phyloP scores from a whole-genome alignment of 1,140 invertebrate species.

The Leguminivora glycinivorella region DNA sequence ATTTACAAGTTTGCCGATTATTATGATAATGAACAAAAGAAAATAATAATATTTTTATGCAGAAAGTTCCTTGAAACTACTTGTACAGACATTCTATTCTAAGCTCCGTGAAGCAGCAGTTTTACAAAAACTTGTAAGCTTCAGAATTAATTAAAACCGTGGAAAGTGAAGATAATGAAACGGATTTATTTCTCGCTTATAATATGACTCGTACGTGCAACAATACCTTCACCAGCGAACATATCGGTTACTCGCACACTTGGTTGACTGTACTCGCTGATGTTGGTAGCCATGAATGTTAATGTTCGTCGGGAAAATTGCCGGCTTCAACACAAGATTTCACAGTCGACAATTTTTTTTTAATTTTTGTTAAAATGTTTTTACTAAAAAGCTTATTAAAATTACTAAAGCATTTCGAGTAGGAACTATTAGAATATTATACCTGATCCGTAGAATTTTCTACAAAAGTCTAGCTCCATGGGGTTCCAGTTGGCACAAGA shows the following conservation, averaged over 20 bases:
- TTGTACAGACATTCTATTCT: not conserved
- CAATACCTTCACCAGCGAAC: not conserved
- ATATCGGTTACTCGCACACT: not conserved
- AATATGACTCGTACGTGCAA: not conserved
- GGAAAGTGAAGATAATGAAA: not conserved
- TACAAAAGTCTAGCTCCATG: too few relatives aligned
- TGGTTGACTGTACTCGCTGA: constrained; percentile 12
- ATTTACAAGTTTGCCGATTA: too few relatives aligned
- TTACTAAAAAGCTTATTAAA: not conserved
- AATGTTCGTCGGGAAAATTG: constrained; percentile 22
- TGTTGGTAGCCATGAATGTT: constrained; percentile 28
- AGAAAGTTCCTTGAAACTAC: too few relatives aligned
- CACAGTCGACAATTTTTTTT: not conserved
- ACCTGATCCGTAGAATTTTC: too few relatives aligned
- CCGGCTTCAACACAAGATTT: constrained; percentile 3
- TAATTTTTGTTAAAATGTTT: not conserved
- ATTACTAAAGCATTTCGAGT: too few relatives aligned
- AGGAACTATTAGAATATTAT: too few relatives aligned
- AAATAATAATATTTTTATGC: too few relatives aligned
- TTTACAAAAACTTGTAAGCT: not conserved
- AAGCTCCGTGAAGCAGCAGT: not conserved
- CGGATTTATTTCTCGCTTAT: not conserved
- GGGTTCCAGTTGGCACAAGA: too few relatives aligned
- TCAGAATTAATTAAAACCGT: not conserved
- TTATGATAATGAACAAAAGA: too few relatives aligned